Evolutionary conservation across 2,113 vertebrate genomes (phyloP).

Genomic region (Corapipo altera): DNA sequence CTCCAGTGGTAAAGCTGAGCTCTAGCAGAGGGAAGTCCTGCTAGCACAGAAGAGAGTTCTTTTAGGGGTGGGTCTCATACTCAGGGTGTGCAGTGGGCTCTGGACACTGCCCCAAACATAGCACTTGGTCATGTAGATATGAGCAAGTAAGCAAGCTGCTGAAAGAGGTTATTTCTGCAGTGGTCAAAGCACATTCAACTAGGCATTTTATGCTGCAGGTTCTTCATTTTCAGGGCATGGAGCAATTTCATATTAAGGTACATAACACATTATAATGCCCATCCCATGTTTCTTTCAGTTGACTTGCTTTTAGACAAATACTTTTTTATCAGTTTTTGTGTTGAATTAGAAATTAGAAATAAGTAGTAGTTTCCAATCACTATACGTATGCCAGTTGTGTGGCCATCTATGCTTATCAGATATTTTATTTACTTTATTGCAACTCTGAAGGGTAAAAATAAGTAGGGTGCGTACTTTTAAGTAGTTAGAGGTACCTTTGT

Average conservation of each 20-base stretch:
- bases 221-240: background rate
- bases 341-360: background rate
- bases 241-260: background rate
- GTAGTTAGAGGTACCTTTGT: background rate
- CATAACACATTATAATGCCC: background rate
- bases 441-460: background rate
- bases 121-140: background rate
- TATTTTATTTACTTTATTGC: background rate
- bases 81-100: background rate
- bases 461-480: background rate
- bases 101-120: background rate
- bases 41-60: background rate
- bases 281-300: background rate
- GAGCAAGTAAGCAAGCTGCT: background rate
- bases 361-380: background rate
- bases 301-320: background rate
- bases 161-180: background rate
- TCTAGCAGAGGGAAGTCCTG: background rate
- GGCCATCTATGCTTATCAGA: background rate
- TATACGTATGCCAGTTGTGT: rapidly evolving
- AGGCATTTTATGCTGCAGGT: rapidly evolving
- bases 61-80: background rate
- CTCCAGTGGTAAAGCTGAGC: background rate
- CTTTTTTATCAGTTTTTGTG: background rate
- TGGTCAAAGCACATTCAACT: background rate